Percentiles rank a stretch among this genome's conserved stretches.
Evolutionary conservation across 2,797 vertebrate genomes (phyloP).

Genomic region (Pteronotus mesoamericanus): DNA sequence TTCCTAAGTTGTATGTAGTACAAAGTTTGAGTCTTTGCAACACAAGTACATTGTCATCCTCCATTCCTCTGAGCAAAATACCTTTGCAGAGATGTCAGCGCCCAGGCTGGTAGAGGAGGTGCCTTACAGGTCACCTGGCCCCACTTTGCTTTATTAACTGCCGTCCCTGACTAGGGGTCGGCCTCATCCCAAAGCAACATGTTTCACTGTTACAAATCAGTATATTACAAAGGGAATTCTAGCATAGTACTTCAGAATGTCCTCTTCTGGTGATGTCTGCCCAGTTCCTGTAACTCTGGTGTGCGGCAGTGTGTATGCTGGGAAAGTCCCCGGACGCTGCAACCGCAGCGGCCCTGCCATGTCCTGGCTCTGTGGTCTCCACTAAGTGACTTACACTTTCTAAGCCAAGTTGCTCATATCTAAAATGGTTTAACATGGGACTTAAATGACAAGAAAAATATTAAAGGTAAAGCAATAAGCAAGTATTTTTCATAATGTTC

Average conservation of each 20-base stretch:
- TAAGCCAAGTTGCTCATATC: not conserved
- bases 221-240: not conserved
- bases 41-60: not conserved
- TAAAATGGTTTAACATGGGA: not conserved
- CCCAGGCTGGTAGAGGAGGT: not conserved
- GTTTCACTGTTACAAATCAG: not conserved
- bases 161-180: not conserved
- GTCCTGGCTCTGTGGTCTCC: not conserved
- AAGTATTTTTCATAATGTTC: not conserved
- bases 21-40: not conserved
- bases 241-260: not conserved
- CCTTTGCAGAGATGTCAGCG: not conserved
- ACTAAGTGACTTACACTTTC: not conserved
- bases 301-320: accelerated
- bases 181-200: not conserved
- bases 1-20: not conserved
- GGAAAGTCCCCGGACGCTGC: not conserved
- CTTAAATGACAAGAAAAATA: not conserved
- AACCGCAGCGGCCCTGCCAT: not conserved
- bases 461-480: not conserved
- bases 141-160: not conserved
- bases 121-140: not conserved
- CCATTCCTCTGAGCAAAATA: not conserved
- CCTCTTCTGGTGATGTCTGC: not conserved
- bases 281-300: not conserved